Evolutionary conservation across 2,888 invertebrate genomes (phyloP), one percentile per base, ranked within the genome.

Genomic region (Leptinotarsa rubiginosa): DNA sequence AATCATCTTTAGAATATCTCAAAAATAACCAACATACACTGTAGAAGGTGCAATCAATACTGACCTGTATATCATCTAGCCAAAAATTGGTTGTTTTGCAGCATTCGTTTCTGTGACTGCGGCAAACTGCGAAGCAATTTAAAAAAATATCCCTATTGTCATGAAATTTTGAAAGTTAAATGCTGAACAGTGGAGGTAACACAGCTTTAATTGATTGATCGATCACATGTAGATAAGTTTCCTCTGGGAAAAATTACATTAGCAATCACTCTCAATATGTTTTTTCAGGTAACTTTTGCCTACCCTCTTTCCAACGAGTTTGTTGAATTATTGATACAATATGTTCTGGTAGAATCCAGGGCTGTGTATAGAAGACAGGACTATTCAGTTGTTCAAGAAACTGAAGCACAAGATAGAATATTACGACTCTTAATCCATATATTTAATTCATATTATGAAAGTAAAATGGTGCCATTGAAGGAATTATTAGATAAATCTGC

Each of bases 311-410:
- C 79, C 47, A 75, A 74, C 64, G 78, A 80, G 69, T 76, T 83
- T 16, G 70, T 79, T 56, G 75, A 76, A 56, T 67, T 85, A 22
- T 76, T 85, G 70, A 75, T 81, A 31, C 78, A 78, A 62, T 85
- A 84, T 76, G 78, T 84, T 41, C 78, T 82, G 70, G 75, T 85
- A 75, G 84, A 85, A 78, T 82, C 79, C 65, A 80, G 81, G 69
- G 80, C 82, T 25, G 79, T 85, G 12, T 79, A 80, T 69, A 72
- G 77, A 69, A 70, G 65, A 56, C 50, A 69, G 25, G 70, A 74
- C 50, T 71, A 70, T 52, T 72, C 65, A 52, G 54, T 65, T 22
- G 70, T 20, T 41, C 67, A 67, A n/a, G 79, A 80, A 75, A 65
- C 66, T 13, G 13, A 59, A 54, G 77, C 77, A 12, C 75, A 74